These are phyloP conservation scores for Melanophora roralis DNA, from an alignment of 2,888 invertebrate genomes.

Conservation along the genomic window DNA sequence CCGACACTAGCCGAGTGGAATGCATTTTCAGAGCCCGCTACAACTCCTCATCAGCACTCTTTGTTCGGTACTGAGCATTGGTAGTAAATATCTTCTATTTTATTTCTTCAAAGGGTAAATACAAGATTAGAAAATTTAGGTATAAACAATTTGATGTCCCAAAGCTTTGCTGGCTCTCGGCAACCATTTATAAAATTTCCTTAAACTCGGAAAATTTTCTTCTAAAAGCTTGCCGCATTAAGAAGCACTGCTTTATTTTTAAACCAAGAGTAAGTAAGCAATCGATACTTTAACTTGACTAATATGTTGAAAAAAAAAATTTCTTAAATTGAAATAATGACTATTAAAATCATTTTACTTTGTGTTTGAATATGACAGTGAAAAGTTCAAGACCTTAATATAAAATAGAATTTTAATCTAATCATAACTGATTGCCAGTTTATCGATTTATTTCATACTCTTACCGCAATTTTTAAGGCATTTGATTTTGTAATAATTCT, in stretches of 20 bases:
- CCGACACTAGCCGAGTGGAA: no score
- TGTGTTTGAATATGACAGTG: not conserved
- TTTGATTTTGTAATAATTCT: constrained; percentile 7
- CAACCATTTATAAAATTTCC: no score
- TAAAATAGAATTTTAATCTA: not conserved
- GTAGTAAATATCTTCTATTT: no score
- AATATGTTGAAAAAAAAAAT: not conserved
- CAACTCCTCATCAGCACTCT: no score
- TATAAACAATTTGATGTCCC: no score
- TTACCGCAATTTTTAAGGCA: not conserved
- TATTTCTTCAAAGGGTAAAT: no score
- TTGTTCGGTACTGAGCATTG: no score
- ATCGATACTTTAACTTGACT: constrained; percentile 31
- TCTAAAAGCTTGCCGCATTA: not conserved
- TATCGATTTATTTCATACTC: constrained; percentile 2
- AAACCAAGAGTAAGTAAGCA: constrained; percentile 1
- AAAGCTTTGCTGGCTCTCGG: no score
- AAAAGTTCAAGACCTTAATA: not conserved
- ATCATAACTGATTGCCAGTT: constrained; percentile 8
- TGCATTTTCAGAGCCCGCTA: no score
- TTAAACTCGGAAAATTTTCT: no score
- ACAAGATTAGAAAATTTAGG: no score
- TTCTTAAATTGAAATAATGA: constrained; percentile 25
- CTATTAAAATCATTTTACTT: constrained; percentile 31
- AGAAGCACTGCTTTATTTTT: not conserved